Percentiles rank a stretch among this genome's conserved stretches.
Conservation (phyloP, 1,140 invertebrate genomes). For the Drosophila persimilis region DNA sequence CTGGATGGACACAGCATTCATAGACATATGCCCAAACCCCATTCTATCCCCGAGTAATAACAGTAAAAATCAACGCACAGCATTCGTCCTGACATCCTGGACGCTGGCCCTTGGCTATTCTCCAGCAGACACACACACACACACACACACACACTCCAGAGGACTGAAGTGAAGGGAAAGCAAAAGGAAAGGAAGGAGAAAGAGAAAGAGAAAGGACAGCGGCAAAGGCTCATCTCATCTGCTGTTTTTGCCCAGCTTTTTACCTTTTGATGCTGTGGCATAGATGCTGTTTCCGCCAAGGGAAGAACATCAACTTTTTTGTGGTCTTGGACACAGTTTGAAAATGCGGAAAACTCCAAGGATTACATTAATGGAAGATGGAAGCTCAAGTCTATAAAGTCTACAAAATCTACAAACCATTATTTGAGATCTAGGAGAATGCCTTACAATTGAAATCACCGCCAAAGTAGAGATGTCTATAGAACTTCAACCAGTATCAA, state of each 20-base stretch:
- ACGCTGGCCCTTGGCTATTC: constrained; percentile 66
- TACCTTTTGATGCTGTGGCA: constrained; percentile 9
- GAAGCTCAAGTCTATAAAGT: too few species aligned
- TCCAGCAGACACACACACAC: constrained; percentile 27
- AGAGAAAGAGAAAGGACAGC: constrained; percentile 2
- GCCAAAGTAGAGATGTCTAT: too few species aligned
- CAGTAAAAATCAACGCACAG: constrained; percentile 74
- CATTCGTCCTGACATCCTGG: constrained; percentile 55
- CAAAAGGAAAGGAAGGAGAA: not conserved
- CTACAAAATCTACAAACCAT: too few species aligned
- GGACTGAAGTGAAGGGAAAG: too few species aligned
- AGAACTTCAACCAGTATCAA: too few species aligned
- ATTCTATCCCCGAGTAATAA: constrained; percentile 52
- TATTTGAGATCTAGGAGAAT: too few species aligned
- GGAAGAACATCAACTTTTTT: too few species aligned
- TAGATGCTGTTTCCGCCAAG: not conserved
- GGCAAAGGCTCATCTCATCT: constrained; percentile 36
- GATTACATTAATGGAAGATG: too few species aligned
- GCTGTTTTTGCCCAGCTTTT: constrained; percentile 14
- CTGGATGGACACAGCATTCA: constrained; percentile 17
- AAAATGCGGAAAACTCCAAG: too few species aligned
- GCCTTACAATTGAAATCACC: too few species aligned
- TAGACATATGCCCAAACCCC: constrained; percentile 39
- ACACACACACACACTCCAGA: not conserved
- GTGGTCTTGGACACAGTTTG: too few species aligned